A percentile compares a stretch with the other conserved stretches of the same genome.
phyloP scores from a whole-genome alignment of 2,888 invertebrate genomes.

The Drosophila kuntzei region DNA sequence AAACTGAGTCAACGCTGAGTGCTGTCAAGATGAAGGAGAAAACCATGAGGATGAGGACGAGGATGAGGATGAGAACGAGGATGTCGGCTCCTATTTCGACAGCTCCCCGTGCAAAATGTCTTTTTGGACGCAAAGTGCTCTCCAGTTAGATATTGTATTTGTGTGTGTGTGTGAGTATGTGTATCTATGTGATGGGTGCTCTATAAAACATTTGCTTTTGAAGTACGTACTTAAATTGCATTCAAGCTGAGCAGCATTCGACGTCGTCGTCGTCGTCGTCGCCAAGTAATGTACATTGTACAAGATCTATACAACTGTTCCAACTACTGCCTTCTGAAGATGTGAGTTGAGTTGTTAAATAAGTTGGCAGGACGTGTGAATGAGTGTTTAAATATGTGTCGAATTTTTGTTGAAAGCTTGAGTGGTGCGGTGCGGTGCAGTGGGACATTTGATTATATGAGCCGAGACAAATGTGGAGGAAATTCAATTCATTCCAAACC shows the following conservation, averaged over 20 bases:
- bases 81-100: slow-evolving; percentile 49
- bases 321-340: slow-evolving; percentile 15
- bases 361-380: slow-evolving; percentile 76
- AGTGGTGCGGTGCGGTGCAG: slow-evolving; percentile 13
- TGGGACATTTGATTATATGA: slow-evolving; percentile 24
- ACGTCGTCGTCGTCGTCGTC: slow-evolving; percentile 43
- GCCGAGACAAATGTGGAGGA: slow-evolving; percentile 36
- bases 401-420: slow-evolving; percentile 50
- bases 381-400: slow-evolving; percentile 75
- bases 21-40: slow-evolving; percentile 35
- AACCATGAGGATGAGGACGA: not conserved
- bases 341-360: slow-evolving; percentile 67
- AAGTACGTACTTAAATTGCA: slow-evolving; percentile 78
- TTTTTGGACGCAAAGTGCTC: slow-evolving; percentile 70
- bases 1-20: slow-evolving; percentile 34
- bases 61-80: slow-evolving; percentile 1
- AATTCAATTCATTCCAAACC: slow-evolving; percentile 36
- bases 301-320: slow-evolving; percentile 61
- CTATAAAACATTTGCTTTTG: slow-evolving; percentile 76
- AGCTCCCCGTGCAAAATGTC: slow-evolving; percentile 63
- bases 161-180: slow-evolving; percentile 3
- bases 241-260: slow-evolving; percentile 70
- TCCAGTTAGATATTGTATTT: slow-evolving; percentile 47
- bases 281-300: slow-evolving; percentile 56
- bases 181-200: slow-evolving; percentile 56